A percentile compares a stretch with the other conserved stretches of the same genome.
These are phyloP conservation scores for Eurystomus gularis DNA, from an alignment of 2,113 vertebrate species.

Conservation along the genomic window DNA sequence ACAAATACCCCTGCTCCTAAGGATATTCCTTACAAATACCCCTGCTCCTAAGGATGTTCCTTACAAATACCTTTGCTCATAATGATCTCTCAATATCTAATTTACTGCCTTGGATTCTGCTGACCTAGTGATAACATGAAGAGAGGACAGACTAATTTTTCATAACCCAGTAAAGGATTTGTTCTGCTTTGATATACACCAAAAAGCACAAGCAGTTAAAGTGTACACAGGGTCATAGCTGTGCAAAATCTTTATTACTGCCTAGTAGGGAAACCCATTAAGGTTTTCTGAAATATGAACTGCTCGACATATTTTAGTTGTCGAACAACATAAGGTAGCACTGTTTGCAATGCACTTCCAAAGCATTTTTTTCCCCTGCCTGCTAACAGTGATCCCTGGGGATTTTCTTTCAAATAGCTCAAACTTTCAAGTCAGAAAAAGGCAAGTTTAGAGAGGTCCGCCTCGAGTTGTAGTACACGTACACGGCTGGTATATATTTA, in stretches of 20 bases:
- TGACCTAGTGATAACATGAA: neutral
- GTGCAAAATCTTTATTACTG: neutral
- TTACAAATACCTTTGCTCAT: neutral
- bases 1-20: neutral
- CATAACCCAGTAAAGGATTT: neutral
- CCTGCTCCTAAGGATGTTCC: neutral
- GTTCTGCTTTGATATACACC: neutral
- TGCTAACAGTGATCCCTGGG: neutral
- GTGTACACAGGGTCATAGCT: neutral
- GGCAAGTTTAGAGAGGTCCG: neutral
- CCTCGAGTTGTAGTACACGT: constrained; percentile 20
- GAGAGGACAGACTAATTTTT: neutral
- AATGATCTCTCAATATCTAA: neutral
- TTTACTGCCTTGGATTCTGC: neutral
- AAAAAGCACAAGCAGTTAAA: neutral
- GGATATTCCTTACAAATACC: neutral
- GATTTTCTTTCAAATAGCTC: neutral
- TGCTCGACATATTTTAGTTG: neutral
- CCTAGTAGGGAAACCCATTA: neutral
- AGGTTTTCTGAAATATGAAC: neutral
- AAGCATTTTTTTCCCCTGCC: neutral
- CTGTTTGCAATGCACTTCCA: neutral
- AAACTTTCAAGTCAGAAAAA: neutral
- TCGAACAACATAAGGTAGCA: neutral
- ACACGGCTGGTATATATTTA: constrained; percentile 4